Evolutionary conservation across 2,888 invertebrate species (phyloP).

Genomic region (Calameuta idolon): DNA sequence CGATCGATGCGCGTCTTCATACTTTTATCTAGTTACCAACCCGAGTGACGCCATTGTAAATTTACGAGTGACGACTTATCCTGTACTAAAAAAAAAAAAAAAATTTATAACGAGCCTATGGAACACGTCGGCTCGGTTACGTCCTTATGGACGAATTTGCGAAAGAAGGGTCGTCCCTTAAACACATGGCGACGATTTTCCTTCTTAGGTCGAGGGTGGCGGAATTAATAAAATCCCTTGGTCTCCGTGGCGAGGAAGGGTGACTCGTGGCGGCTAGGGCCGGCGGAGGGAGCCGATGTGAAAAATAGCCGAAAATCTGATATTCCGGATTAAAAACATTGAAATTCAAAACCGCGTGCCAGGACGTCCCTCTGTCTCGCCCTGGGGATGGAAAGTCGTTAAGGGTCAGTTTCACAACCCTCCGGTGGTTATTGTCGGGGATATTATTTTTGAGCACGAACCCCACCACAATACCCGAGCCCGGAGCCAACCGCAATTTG

Average conservation of each 20-base stretch:
- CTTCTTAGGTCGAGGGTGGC: conserved; percentile 5
- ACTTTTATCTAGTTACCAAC: background rate
- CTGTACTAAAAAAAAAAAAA: conserved; percentile 16
- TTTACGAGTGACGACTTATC: conserved; percentile 22
- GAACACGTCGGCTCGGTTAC: conserved; percentile 36
- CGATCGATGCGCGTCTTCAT: background rate
- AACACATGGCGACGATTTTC: conserved; percentile 29
- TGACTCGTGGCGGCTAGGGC: conserved; percentile 28
- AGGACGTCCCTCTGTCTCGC: conserved; percentile 31
- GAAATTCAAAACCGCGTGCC: conserved; percentile 66
- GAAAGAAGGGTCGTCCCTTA: conserved; percentile 28
- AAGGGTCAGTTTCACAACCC: conserved; percentile 64
- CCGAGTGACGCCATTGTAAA: background rate
- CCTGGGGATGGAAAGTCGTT: conserved; percentile 62
- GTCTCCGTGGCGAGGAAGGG: conserved; percentile 30
- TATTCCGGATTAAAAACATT: conserved; percentile 68
- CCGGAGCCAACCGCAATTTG: conserved; percentile 51
- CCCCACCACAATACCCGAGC: conserved; percentile 9
- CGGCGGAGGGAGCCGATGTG: conserved; percentile 44
- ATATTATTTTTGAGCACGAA: conserved; percentile 58
- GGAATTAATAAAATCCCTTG: conserved; percentile 18
- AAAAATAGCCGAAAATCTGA: conserved; percentile 67
- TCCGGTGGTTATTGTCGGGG: conserved; percentile 38
- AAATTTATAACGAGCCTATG: conserved; percentile 8
- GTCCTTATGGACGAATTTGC: conserved; percentile 10